phyloP scores from a whole-genome alignment of 1,140 invertebrate genomes.

The Mamestra configurata region DNA sequence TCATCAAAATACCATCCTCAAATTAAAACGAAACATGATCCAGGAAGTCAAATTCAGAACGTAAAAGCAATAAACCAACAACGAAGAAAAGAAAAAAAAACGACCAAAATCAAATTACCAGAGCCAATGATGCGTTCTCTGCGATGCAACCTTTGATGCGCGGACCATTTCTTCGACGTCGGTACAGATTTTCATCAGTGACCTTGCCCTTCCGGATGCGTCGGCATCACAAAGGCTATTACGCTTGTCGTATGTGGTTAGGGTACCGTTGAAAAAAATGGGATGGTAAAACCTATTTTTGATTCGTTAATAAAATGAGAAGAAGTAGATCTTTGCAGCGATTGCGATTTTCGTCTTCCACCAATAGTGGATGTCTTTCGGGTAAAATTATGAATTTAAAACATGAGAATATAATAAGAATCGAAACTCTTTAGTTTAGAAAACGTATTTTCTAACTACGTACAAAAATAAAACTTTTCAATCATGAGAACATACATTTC shows the following conservation, averaged over 20 bases:
- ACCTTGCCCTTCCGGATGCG: constrained; percentile 82
- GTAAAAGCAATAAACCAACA: not conserved
- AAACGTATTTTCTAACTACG: too few species aligned
- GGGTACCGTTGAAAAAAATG: not conserved
- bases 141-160: constrained; percentile 19
- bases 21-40: not conserved
- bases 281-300: not conserved
- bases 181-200: constrained; percentile 55
- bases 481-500: too few species aligned
- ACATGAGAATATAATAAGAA: too few species aligned
- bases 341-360: too few species aligned
- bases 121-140: constrained; percentile 17
- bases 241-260: constrained; percentile 58
- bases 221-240: constrained; percentile 59
- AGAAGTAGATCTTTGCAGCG: too few species aligned
- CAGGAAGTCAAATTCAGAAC: constrained; percentile 10
- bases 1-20: not conserved
- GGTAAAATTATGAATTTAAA: too few species aligned
- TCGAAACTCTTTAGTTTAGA: too few species aligned
- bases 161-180: constrained; percentile 63
- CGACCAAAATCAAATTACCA: constrained; percentile 5
- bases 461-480: too few species aligned
- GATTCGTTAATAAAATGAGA: too few species aligned
- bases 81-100: not conserved
- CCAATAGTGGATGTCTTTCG: too few species aligned